Evolutionary conservation across 2,113 vertebrate genomes (phyloP).

Genomic region (Microcebus murinus): DNA sequence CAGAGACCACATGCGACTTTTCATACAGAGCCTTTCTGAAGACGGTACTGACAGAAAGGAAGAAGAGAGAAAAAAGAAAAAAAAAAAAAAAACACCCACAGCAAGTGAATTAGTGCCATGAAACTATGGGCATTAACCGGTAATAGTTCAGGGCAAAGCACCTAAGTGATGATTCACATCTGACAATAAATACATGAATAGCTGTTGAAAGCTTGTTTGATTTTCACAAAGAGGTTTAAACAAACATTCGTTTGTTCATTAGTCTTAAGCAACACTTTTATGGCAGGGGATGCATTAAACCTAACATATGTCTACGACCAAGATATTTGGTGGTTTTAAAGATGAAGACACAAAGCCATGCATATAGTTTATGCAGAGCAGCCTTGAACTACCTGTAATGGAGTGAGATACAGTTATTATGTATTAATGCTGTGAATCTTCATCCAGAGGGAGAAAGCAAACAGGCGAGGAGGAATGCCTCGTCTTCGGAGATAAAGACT

Average conservation of each 20-base stretch:
- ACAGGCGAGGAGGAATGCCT: slow-evolving; percentile 54
- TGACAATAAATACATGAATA: slow-evolving; percentile 85
- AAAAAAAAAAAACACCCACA: slow-evolving; percentile 19
- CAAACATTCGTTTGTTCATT: slow-evolving; percentile 88
- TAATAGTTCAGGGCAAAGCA: slow-evolving; percentile 81
- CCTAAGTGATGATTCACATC: slow-evolving; percentile 84
- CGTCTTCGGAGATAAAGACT: slow-evolving; percentile 78
- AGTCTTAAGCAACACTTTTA: slow-evolving; percentile 87
- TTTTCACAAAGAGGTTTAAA: slow-evolving; percentile 87
- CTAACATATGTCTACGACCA: slow-evolving; percentile 82
- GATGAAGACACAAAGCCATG: slow-evolving; percentile 83
- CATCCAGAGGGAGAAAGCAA: slow-evolving; percentile 67
- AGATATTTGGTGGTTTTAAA: slow-evolving; percentile 83
- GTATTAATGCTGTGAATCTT: slow-evolving; percentile 82
- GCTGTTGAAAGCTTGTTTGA: slow-evolving; percentile 88
- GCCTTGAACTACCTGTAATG: slow-evolving; percentile 86
- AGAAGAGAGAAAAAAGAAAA: background rate
- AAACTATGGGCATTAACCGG: slow-evolving; percentile 77
- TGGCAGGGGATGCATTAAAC: slow-evolving; percentile 86
- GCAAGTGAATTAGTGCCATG: slow-evolving; percentile 74
- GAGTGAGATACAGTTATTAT: slow-evolving; percentile 86
- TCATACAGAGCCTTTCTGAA: slow-evolving; percentile 80
- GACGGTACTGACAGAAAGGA: slow-evolving; percentile 75
- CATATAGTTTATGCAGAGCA: slow-evolving; percentile 73
- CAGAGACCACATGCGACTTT: slow-evolving; percentile 72